Base-by-base conservation (phyloP, 1,140 invertebrate genomes). In the Lethrus apterus region DNA sequence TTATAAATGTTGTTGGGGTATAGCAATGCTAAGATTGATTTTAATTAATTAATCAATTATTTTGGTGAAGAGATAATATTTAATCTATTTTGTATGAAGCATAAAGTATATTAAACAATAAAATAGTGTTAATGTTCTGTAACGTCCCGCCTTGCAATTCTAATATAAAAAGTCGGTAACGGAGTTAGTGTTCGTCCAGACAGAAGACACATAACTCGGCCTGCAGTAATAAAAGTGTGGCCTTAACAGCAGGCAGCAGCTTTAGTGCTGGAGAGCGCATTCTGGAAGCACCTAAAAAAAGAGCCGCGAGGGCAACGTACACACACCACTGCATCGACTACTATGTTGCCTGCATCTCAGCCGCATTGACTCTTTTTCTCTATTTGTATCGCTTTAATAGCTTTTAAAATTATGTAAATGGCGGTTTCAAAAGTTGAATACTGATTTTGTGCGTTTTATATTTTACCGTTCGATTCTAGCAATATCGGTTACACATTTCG, bases 151-250 rank as follows among this genome's bases (percentile, higher is more conserved):
- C 23, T 29, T 11, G 40, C 40, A 24, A 18, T 10, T 15, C 11
- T 10, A 17, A 24, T 24, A 14, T 42, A 19, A 8, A 42, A 29
- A 17, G 23, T 14, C 23, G 19, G n/a, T 42, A 42, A 34, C 24
- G 29, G 48, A 24, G 43, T 45, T 40, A 44, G 41, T 23, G 44
- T 44, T 40, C 38, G 46, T 40, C 46, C 45, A 52, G 50, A 52
- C 50, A 48, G 41, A 48, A 52, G 50, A 48, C 50, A 48, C 50
- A 52, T 52, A 52, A 52, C 50, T 48, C 34, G 41, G 46, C 17
- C 43, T 40, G 30, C 41, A 30, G 50, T 33, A 52, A 52, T 48
- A 48, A 52, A 48, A 48, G 20, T 44, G 46, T 35, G 41, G 42
- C 46, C 38, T 52, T 52, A 48, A 52, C 50, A 44, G 48, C 33